Conservation (phyloP, 37 sponge, comb jelly and placozoan genomes). For the Beroe forskalii region DNA sequence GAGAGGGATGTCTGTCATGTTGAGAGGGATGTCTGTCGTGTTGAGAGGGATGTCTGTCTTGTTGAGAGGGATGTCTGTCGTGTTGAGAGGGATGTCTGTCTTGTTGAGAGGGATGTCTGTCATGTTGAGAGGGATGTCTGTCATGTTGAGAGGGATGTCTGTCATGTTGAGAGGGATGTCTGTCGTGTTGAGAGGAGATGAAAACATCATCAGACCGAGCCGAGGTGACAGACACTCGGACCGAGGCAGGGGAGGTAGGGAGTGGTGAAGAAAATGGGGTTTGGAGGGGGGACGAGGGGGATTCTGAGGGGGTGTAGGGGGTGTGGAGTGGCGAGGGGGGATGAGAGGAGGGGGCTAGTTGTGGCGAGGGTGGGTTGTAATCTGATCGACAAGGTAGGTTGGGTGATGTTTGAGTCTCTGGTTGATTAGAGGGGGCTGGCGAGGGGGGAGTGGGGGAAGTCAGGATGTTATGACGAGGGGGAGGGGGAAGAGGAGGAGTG, state of each 20-base stretch:
- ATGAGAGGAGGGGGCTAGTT: too few species aligned
- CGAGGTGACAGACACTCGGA: background rate
- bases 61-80: too few species aligned
- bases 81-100: too few species aligned
- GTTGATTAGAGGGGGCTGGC: background rate
- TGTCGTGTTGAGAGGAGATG: background rate
- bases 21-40: too few species aligned
- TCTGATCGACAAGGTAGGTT: background rate
- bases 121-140: too few species aligned
- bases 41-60: too few species aligned
- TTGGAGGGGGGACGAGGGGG: background rate
- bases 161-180: background rate
- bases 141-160: too few species aligned
- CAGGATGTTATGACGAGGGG: background rate
- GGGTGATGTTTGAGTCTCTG: too few species aligned
- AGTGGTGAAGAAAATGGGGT: background rate
- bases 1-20: too few species aligned
- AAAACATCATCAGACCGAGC: background rate
- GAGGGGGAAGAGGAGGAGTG: background rate
- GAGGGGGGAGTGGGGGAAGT: background rate
- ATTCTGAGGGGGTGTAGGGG: background rate
- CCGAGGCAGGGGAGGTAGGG: background rate
- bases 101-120: too few species aligned
- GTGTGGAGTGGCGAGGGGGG: background rate
- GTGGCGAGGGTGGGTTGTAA: background rate